phyloP scores from a whole-genome alignment of 2,797 vertebrate species.

The Peromyscus eremicus region DNA sequence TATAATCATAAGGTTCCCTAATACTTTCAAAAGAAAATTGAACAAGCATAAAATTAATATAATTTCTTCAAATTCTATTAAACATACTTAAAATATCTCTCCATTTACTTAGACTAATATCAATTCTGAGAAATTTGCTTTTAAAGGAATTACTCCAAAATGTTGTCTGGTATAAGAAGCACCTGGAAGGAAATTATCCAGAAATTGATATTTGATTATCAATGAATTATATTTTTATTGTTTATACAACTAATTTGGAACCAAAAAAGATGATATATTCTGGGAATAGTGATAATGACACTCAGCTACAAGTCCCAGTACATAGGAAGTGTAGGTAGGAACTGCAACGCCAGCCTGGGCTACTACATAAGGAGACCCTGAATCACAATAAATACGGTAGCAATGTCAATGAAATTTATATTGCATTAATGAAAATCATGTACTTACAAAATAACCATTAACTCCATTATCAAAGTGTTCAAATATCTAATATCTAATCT shows the following conservation, averaged over 20 bases:
- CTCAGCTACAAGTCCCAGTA: neutral
- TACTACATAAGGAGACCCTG: neutral
- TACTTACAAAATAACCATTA: neutral
- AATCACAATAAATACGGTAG: neutral
- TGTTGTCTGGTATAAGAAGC: slow-evolving; percentile 10
- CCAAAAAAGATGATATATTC: neutral
- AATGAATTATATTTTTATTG: neutral
- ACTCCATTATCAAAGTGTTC: neutral
- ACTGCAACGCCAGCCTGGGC: neutral
- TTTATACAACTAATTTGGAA: neutral
- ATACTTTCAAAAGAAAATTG: slow-evolving; percentile 46
- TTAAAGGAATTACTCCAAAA: slow-evolving; percentile 11
- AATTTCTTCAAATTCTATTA: slow-evolving; percentile 1
- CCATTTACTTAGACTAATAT: neutral
- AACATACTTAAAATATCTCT: slow-evolving; percentile 26
- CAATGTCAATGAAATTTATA: slow-evolving; percentile 5
- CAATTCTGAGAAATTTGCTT: slow-evolving; percentile 40
- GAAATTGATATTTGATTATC: neutral
- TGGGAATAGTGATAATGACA: neutral
- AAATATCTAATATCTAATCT: slow-evolving; percentile 2
- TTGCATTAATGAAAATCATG: neutral
- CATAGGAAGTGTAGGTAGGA: neutral
- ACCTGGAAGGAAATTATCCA: slow-evolving; percentile 27
- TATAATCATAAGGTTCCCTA: slow-evolving; percentile 27
- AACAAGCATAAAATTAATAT: neutral